A percentile compares a stretch with the other conserved stretches of the same genome.
phyloP scores from a whole-genome alignment of 2,888 invertebrate genomes.

The Galerucella nymphaeae region DNA sequence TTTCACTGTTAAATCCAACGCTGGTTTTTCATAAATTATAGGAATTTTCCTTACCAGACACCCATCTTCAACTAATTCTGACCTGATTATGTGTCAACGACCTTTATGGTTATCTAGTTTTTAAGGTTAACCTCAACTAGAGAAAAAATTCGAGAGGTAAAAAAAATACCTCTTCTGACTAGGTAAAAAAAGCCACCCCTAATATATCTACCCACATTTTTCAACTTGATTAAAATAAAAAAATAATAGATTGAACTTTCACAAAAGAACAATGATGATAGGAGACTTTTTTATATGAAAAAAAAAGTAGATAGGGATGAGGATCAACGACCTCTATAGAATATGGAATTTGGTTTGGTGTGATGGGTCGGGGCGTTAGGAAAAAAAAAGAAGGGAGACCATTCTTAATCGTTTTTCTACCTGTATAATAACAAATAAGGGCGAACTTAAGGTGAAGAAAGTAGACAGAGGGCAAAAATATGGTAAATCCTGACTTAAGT shows the following conservation, averaged over 20 bases:
- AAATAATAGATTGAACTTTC: background rate
- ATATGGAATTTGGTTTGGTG: too few relatives aligned
- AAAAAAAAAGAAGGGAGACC: too few relatives aligned
- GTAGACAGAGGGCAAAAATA: too few relatives aligned
- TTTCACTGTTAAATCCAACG: background rate
- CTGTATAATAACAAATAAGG: too few relatives aligned
- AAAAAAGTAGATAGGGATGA: background rate
- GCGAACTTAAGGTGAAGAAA: too few relatives aligned
- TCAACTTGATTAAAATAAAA: background rate
- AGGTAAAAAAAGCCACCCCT: background rate
- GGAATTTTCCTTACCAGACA: background rate
- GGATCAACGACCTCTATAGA: too few relatives aligned
- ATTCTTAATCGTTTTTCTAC: too few relatives aligned
- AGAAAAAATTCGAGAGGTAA: background rate
- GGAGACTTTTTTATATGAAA: too few relatives aligned
- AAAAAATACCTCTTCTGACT: background rate
- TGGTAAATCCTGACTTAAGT: too few relatives aligned
- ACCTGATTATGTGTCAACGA: background rate
- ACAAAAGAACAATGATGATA: background rate
- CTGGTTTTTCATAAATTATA: background rate
- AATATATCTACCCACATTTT: background rate
- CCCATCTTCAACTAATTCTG: background rate
- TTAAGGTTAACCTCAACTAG: background rate
- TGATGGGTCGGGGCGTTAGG: too few relatives aligned
- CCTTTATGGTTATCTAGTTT: slow-evolving; percentile 1